These are phyloP conservation scores for Leptinotarsa haldemani DNA, from an alignment of 2,888 invertebrate genomes.

Conservation along the genomic window DNA sequence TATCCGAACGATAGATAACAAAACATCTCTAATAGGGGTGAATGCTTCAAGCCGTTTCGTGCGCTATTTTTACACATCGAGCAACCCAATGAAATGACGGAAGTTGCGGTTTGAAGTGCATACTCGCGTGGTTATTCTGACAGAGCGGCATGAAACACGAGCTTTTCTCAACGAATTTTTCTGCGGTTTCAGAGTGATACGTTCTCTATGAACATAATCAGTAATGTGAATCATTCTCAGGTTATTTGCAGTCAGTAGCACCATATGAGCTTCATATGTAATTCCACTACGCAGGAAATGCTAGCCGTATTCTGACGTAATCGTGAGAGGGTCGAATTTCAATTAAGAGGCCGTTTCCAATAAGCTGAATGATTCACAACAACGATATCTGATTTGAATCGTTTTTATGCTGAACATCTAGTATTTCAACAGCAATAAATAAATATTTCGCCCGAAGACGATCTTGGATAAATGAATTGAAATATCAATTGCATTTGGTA, in stretches of 20 bases:
- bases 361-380: neutral
- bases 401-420: neutral
- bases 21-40: constrained; percentile 15
- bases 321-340: constrained; percentile 10
- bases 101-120: constrained; percentile 32
- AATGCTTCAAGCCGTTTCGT: constrained; percentile 13
- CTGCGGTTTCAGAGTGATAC: constrained; percentile 9
- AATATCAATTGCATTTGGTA: no score
- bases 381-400: neutral
- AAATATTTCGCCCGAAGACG: neutral
- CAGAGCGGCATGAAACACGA: constrained; percentile 17
- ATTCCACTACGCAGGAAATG: constrained; percentile 29
- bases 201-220: constrained; percentile 16
- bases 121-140: constrained; percentile 18
- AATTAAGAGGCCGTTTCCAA: constrained; percentile 2
- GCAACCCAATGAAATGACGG: constrained; percentile 27
- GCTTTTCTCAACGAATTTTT: constrained; percentile 10
- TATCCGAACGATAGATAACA: neutral
- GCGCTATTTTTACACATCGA: constrained; percentile 21
- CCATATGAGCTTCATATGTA: constrained; percentile 28
- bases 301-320: constrained; percentile 21
- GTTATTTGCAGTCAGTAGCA: constrained; percentile 22
- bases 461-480: no score
- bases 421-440: neutral
- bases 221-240: constrained; percentile 21